Base-by-base conservation (phyloP, 2,113 vertebrate genomes). In the Muntiacus reevesi region DNA sequence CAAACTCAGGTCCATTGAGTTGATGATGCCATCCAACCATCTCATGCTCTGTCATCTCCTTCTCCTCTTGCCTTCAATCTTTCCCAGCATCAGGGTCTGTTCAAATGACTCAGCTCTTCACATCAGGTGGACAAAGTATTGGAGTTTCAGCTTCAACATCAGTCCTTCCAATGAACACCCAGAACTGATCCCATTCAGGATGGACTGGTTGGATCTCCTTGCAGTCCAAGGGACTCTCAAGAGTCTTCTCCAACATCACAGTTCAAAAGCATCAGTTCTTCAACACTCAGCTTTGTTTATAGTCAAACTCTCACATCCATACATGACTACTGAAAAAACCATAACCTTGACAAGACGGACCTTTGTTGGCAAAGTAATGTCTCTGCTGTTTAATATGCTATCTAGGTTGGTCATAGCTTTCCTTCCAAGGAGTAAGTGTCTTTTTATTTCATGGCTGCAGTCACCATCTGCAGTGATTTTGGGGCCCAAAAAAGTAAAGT, bases 21-120 rank as follows among this genome's bases (percentile, higher is more conserved):
- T 71, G 19, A 5, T 12, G 5, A 71, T 71, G 5, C n/a, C 67
- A 71, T 71, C 67, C 19, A 40, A 23, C 67, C 67, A 71, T 40
- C 67, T 71, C 10, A 71, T 71, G n/a, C 19, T 71, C n/a, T 40
- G 5, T 71, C 23, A 2, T 71, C 67, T 10, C 67, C 11, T 40
- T 12, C 10, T 71, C 19, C 10, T 40, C n/a, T 5, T 23, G 67
- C 67, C 67, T 36, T 40, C 67, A 40, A 71, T 71, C 10, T 40
- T 40, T 36, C n/a, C 10, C n/a, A 71, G 64, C n/a, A 71, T 40
- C 5, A 36, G n/a, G 2, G 8, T 71, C n/a, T 71, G 6, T 40
- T 71, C 19, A 1, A 71, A 40, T 40, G n/a, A 71, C 5, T 23
- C 67, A 71, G 19, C 19, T 71, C n/a, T 71, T 36, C 0, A 0